Base-by-base conservation (phyloP, 2,888 invertebrate genomes). In the Ephialtes manifestator region DNA sequence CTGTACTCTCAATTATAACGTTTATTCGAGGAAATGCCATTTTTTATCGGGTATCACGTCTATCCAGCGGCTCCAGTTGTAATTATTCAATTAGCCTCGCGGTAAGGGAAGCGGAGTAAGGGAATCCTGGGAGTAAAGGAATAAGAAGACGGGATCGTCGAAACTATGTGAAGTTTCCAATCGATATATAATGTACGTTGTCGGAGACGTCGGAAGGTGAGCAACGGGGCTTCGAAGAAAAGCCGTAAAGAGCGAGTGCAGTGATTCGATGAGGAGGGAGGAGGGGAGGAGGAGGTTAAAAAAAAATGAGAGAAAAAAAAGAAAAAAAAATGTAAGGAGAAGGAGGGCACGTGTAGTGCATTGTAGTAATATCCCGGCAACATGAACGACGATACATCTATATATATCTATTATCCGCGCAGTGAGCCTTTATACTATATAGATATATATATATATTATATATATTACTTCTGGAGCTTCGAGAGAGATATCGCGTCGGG, bases 111-210 rank as follows among this genome's bases (percentile, higher is more conserved):
- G 31, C 51, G 18, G 51, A 55, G 15, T 31, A 18, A 72, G 53
- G 63, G 74, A 28, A 65, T 18, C 15, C 63, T 63, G 35, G 20
- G 48, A 81, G 58, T 46, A 75, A 58, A 31, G 24, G 53, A 76
- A 51, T 18, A 28, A 31, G 80, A 78, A 67, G 58, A 43, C n/a
- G 55, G 43, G 58, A 39, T 13, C 39, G 65, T 72, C 55, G 84
- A 77, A 71, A 83, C 78, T 85, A 78, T 81, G 79, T 81, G 60
- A 84, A 87, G 82, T 84, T 86, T 77, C 72, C 84, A 81, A 80
- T 87, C 81, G 76, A 86, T 86, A 71, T 79, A 85, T 85, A 80
- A 78, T 81, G 20, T 31, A 78, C 74, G 74, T 58, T 43, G 65
- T 39, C 39, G 63, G 39, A 80, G 60, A 80, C 58, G 78, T 74